Percentiles rank a stretch among this genome's conserved stretches.
These are phyloP conservation scores for Melanostoma mellinum DNA, from an alignment of 2,888 invertebrate species.

Conservation along the genomic window DNA sequence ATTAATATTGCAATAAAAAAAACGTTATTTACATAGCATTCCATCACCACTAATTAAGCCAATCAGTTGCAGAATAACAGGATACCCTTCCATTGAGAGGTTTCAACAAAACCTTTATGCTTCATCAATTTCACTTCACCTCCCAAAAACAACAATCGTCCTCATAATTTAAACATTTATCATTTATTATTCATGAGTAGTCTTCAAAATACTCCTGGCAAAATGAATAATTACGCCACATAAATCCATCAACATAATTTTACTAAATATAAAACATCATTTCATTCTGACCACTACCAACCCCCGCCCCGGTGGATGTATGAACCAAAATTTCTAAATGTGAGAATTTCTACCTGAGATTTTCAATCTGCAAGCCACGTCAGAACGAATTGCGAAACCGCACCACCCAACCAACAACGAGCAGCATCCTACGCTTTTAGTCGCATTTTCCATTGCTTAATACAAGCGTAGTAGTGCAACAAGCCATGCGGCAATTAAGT, in stretches of 20 bases:
- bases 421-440: constrained; percentile 13
- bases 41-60: constrained; percentile 43
- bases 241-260: constrained; percentile 52
- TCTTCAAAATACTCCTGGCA: neutral
- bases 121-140: constrained; percentile 5
- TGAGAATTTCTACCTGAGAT: neutral
- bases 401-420: neutral
- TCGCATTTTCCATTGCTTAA: constrained; percentile 5
- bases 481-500: constrained; percentile 30
- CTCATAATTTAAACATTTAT: neutral
- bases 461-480: neutral
- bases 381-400: neutral
- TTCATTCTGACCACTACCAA: neutral
- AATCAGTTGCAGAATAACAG: constrained; percentile 23
- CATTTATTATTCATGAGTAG: constrained; percentile 11
- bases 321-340: constrained; percentile 4
- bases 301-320: neutral
- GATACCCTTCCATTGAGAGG: neutral
- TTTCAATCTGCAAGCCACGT: neutral
- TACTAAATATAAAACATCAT: constrained; percentile 22
- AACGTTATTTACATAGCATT: constrained; percentile 26
- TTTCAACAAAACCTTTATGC: constrained; percentile 12
- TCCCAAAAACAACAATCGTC: constrained; percentile 6
- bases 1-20: constrained; percentile 45
- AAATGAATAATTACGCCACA: constrained; percentile 51